Evolutionary conservation across 1,140 invertebrate genomes (phyloP).

Genomic region (Calephelis nemesis): DNA sequence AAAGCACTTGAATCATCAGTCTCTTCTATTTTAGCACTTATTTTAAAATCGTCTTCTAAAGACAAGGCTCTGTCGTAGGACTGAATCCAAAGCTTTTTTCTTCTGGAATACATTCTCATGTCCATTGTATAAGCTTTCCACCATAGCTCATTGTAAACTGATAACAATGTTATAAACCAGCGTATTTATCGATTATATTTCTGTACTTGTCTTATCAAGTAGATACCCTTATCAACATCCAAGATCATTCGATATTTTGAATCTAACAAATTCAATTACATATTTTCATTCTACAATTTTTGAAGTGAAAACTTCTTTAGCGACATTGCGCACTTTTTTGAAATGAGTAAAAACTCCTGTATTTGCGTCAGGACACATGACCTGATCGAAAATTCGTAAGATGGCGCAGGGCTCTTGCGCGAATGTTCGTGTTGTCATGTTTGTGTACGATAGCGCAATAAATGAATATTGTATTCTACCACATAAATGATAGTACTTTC

Average conservation of each 20-base stretch:
- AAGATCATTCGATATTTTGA: constrained; percentile 12
- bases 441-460: too few relatives aligned
- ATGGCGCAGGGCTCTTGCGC: too few relatives aligned
- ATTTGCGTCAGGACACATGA: too few relatives aligned
- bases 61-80: constrained; percentile 1
- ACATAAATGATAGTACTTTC: too few relatives aligned
- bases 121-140: constrained; percentile 1
- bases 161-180: constrained; percentile 5
- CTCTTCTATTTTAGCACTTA: constrained; percentile 1
- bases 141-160: not conserved
- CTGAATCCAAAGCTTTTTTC: constrained; percentile 6
- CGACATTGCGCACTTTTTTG: too few relatives aligned
- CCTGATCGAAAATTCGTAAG: too few relatives aligned
- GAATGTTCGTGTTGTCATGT: too few relatives aligned
- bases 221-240: not conserved
- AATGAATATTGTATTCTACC: too few relatives aligned
- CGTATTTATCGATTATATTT: constrained; percentile 15
- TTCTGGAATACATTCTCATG: not conserved
- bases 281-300: too few relatives aligned
- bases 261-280: too few relatives aligned
- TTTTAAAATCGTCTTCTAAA: constrained; percentile 9
- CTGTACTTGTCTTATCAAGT: constrained; percentile 9
- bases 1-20: not conserved
- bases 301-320: too few relatives aligned
- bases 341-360: too few relatives aligned